Base-by-base conservation (phyloP, 2,797 vertebrate genomes). In the Dallia pectoralis region DNA sequence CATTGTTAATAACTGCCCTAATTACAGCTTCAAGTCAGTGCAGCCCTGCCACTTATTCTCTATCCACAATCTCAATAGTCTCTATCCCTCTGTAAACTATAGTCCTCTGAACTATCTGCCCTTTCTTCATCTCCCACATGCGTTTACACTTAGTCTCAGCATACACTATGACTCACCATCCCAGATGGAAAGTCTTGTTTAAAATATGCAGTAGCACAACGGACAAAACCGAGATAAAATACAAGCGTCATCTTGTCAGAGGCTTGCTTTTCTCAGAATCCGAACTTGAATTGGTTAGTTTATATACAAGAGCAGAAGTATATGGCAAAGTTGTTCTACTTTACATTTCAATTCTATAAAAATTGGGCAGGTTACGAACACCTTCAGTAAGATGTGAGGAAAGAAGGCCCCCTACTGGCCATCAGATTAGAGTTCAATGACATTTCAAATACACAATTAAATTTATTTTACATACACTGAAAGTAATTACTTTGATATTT, bases 121-220 rank as follows among this genome's bases (percentile, higher is more conserved):
- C 78, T 44, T 36, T 80, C 79, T 80, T 77, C 80, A 80, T 85
- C 77, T 86, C 86, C 87, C 88, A 87, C 85, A 85, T 89, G 84
- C 86, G 86, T 74, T 77, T 80, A 79, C 81, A 83, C 11, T 69
- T 65, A 77, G 81, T 1, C 29, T 70, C 30, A 68, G 64, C 66
- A 32, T 29, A 63, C 0, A n/a, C 86, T 69, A 75, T 92, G 92
- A 92, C 85, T 93, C 91, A 92, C 82, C 76, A 5, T 70, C 87
- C 87, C 90, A 90, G 88, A 90, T 91, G 90, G 91, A 93, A 93
- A 79, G 84, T 91, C 90, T 81, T 74, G 81, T 79, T 70, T 76
- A 74, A 81, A 66, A 86, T 71, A 77, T 81, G 77, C 78, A 62
- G 67, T 64, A 74, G 67, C 11, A 56, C 79, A 85, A 77, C 64